A percentile compares a stretch with the other conserved stretches of the same genome.
Conservation (phyloP, 2,113 vertebrate genomes). For the Clarias batrachus region DNA sequence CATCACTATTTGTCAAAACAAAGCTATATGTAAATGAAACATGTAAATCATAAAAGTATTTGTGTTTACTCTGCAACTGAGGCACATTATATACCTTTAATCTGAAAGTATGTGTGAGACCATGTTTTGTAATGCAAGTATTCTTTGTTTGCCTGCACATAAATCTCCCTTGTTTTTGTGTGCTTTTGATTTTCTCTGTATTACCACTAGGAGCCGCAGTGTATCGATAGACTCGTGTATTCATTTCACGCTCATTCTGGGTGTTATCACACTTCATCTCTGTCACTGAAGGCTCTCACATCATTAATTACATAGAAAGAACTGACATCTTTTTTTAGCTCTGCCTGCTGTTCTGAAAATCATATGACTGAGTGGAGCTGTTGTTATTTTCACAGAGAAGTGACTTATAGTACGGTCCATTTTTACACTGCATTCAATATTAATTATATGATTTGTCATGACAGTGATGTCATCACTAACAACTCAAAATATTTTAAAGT, state of each 20-base stretch:
- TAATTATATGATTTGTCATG: neutral
- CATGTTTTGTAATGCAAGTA: neutral
- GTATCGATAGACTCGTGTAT: slow-evolving; percentile 30
- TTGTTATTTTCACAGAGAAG: slow-evolving; percentile 10
- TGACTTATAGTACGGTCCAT: neutral
- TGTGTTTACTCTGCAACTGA: neutral
- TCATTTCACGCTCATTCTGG: slow-evolving; percentile 27
- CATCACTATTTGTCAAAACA: neutral
- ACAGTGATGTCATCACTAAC: neutral
- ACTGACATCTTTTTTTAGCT: neutral
- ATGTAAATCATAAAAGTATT: neutral
- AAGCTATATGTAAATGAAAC: neutral
- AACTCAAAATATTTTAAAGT: neutral
- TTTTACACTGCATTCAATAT: slow-evolving; percentile 1
- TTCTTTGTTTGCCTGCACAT: neutral
- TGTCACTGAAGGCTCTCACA: slow-evolving; percentile 25
- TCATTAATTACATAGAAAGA: slow-evolving; percentile 39
- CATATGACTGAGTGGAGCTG: slow-evolving; percentile 9
- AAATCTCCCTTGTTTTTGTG: neutral
- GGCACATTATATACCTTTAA: neutral
- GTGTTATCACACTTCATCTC: slow-evolving; percentile 33
- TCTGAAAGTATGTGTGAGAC: neutral
- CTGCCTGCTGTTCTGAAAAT: slow-evolving; percentile 3
- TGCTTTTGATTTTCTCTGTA: slow-evolving; percentile 12
- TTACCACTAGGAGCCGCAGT: neutral